phyloP scores from a whole-genome alignment of 2,888 invertebrate genomes.

The Eupeodes latifasciatus region DNA sequence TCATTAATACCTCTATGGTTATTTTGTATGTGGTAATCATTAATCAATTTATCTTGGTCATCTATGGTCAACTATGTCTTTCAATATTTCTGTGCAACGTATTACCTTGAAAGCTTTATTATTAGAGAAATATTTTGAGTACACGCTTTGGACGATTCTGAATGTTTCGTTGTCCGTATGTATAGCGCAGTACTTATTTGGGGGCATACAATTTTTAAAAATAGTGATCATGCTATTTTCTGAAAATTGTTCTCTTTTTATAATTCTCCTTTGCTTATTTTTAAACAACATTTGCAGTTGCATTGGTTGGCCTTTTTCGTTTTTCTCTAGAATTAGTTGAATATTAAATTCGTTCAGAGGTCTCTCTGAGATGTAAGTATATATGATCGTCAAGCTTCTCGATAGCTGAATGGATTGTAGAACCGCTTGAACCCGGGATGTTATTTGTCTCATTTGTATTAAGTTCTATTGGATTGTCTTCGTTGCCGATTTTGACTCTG shows the following conservation, averaged over 20 bases:
- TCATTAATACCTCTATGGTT: constrained; percentile 61
- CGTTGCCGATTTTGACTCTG: constrained; percentile 33
- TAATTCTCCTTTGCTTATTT: constrained; percentile 47
- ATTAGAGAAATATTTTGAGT: constrained; percentile 55
- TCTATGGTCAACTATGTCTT: constrained; percentile 37
- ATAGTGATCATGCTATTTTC: constrained; percentile 31
- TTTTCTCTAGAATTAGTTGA: too few species aligned
- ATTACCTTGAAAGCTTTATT: constrained; percentile 30
- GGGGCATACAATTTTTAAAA: constrained; percentile 40
- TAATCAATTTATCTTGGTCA: constrained; percentile 59
- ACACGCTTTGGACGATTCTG: constrained; percentile 66
- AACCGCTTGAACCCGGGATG: background rate
- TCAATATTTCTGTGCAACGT: constrained; percentile 6
- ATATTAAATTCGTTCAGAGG: too few species aligned
- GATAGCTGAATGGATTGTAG: constrained; percentile 62
- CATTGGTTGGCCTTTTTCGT: too few species aligned
- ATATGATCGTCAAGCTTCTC: constrained; percentile 67
- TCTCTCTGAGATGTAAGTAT: background rate
- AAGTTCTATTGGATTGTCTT: background rate
- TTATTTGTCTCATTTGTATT: constrained; percentile 2
- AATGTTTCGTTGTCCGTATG: constrained; percentile 74
- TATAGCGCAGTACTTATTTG: constrained; percentile 74
- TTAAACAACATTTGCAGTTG: constrained; percentile 45
- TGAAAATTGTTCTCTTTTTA: constrained; percentile 12
- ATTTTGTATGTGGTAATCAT: constrained; percentile 37